Percentiles rank a stretch among this genome's conserved stretches.
phyloP scores from a whole-genome alignment of 2,888 invertebrate species.

The Trichopoda pennipes region DNA sequence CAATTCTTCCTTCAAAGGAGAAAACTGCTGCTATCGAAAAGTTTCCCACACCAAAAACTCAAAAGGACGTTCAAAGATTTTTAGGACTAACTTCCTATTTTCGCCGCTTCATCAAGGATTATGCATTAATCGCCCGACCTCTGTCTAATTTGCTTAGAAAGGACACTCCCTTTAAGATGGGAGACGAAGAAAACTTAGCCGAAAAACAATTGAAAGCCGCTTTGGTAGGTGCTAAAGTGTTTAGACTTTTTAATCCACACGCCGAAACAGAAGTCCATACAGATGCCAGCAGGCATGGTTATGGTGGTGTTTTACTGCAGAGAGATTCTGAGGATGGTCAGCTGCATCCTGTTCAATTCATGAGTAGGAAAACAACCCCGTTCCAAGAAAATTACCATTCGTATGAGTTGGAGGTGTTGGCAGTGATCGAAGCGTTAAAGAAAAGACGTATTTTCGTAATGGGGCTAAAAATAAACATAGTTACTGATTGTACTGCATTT shows the following conservation, averaged over 20 bases:
- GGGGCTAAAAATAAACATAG: conserved; percentile 57
- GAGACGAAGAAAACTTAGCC: conserved; percentile 42
- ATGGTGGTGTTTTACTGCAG: no score
- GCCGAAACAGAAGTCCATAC: no score
- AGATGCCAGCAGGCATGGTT: no score
- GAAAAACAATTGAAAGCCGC: no score
- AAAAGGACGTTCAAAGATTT: conserved; percentile 65
- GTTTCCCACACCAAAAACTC: conserved; percentile 56
- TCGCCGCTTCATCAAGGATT: background rate
- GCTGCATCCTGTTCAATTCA: no score
- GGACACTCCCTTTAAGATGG: conserved; percentile 53
- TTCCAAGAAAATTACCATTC: conserved; percentile 57
- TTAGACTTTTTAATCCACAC: no score
- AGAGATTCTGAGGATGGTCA: no score
- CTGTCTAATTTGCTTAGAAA: conserved; percentile 26
- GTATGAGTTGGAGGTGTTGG: conserved; percentile 68
- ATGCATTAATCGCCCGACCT: no score
- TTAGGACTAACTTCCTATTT: conserved; percentile 66
- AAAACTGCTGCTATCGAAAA: conserved; percentile 56
- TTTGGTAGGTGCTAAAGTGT: no score
- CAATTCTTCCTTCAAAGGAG: no score
- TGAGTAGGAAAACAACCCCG: no score
- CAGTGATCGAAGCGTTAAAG: conserved; percentile 70
- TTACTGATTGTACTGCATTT: conserved; percentile 68
- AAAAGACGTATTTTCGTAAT: conserved; percentile 69